A percentile compares a stretch with the other conserved stretches of the same genome.
Conservation (phyloP, 2,113 vertebrate genomes). For the Rissa tridactyla region DNA sequence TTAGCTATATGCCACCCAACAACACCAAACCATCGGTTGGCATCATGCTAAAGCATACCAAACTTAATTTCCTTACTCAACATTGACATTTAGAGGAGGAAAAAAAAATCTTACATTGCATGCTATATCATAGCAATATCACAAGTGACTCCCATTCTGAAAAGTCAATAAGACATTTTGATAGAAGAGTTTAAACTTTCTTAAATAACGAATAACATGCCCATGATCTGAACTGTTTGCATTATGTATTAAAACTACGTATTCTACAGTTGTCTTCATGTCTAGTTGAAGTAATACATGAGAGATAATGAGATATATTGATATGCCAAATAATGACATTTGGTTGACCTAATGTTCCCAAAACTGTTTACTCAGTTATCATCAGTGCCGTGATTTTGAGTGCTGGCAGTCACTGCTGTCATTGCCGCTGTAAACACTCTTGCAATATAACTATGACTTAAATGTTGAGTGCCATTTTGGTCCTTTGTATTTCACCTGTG, state of each 20-base stretch:
- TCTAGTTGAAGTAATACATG: background rate
- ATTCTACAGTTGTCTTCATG: background rate
- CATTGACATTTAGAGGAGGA: background rate
- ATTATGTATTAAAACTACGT: background rate
- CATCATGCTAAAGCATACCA: background rate
- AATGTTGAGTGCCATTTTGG: slow-evolving; percentile 37
- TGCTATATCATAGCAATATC: background rate
- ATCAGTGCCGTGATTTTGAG: slow-evolving; percentile 5
- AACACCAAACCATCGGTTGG: background rate
- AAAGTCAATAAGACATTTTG: background rate
- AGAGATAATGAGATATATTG: background rate
- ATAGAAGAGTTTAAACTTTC: background rate
- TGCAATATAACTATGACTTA: slow-evolving; percentile 35
- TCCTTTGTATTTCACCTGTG: slow-evolving; percentile 1
- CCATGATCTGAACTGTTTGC: background rate
- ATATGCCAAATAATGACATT: slow-evolving; percentile 33
- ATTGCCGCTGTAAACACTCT: background rate
- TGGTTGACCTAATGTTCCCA: slow-evolving; percentile 18
- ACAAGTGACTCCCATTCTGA: background rate
- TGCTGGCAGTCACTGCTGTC: background rate
- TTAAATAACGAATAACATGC: background rate
- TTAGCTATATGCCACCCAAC: background rate
- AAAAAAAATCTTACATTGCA: background rate
- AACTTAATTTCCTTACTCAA: background rate
- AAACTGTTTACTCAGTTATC: slow-evolving; percentile 27